phyloP scores from a whole-genome alignment of 53 echinoderm and acorn worm species.

The Pentamera pediparva region DNA sequence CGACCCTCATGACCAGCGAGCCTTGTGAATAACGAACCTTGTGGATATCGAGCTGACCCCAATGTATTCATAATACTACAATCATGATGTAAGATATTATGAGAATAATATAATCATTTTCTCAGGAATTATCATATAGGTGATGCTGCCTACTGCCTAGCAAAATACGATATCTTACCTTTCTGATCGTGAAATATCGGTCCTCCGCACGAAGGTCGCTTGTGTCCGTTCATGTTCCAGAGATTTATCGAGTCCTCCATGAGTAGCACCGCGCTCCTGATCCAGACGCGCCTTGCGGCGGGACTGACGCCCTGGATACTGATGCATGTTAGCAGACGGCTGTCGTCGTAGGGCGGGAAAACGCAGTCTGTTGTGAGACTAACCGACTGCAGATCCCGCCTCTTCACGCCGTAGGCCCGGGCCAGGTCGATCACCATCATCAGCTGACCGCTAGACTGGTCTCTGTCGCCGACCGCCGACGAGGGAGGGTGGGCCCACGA shows the following conservation, averaged over 20 bases:
- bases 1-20: no score
- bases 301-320: conserved; percentile 66
- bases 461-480: not conserved
- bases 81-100: not conserved
- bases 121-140: not conserved
- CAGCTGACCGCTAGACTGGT: conserved; percentile 65
- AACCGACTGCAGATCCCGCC: conserved; percentile 55
- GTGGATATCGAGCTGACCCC: not conserved
- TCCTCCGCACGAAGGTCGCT: conserved; percentile 44
- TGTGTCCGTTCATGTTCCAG: conserved; percentile 72
- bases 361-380: conserved; percentile 82
- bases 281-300: conserved; percentile 43
- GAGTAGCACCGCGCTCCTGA: conserved; percentile 38
- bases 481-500: conserved; percentile 18
- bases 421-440: conserved; percentile 75
- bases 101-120: not conserved
- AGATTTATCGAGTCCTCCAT: conserved; percentile 82
- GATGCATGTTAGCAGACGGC: conserved; percentile 77
- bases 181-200: conserved; percentile 27
- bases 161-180: not conserved
- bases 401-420: conserved; percentile 50
- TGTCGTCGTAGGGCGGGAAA: conserved; percentile 91
- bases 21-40: no score
- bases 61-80: not conserved
- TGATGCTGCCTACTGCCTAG: not conserved